Percentiles rank a stretch among this genome's conserved stretches.
These are phyloP conservation scores for Panthera tigris DNA, from an alignment of 2,113 vertebrate genomes.

Conservation along the genomic window DNA sequence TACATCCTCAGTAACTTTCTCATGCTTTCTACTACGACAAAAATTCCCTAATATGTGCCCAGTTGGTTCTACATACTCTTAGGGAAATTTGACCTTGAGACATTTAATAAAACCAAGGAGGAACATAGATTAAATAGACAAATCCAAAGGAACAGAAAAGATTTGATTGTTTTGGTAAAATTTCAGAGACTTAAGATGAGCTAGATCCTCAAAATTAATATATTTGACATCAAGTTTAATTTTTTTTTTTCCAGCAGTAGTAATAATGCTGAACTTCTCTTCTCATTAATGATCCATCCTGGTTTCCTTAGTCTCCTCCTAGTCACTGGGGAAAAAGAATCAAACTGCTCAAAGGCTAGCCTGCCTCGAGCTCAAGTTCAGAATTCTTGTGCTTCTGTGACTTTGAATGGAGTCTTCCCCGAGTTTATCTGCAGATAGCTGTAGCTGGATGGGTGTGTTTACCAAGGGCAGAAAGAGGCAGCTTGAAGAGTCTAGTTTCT, in stretches of 20 bases:
- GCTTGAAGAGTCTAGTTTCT: slow-evolving; percentile 75
- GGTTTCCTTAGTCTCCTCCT: slow-evolving; percentile 76
- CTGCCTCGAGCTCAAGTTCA: slow-evolving; percentile 73
- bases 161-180: slow-evolving; percentile 5
- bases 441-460: slow-evolving; percentile 77
- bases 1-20: not conserved
- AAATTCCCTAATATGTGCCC: not conserved
- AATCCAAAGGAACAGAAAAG: not conserved
- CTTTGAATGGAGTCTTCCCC: slow-evolving; percentile 80
- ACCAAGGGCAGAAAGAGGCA: slow-evolving; percentile 72
- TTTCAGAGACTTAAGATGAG: not conserved
- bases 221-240: slow-evolving; percentile 73
- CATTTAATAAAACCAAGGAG: slow-evolving; percentile 33
- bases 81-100: not conserved
- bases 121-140: not conserved
- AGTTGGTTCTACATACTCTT: not conserved
- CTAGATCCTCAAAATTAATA: slow-evolving; percentile 60
- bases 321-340: slow-evolving; percentile 68
- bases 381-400: slow-evolving; percentile 75
- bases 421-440: slow-evolving; percentile 81
- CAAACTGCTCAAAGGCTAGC: slow-evolving; percentile 62
- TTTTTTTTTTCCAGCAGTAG: slow-evolving; percentile 57
- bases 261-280: slow-evolving; percentile 72
- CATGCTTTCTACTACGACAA: not conserved
- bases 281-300: slow-evolving; percentile 66